Percentiles rank a stretch among this genome's conserved stretches.
Evolutionary conservation across 2,888 invertebrate genomes (phyloP).

Genomic region (Melangyna quadrimaculata): DNA sequence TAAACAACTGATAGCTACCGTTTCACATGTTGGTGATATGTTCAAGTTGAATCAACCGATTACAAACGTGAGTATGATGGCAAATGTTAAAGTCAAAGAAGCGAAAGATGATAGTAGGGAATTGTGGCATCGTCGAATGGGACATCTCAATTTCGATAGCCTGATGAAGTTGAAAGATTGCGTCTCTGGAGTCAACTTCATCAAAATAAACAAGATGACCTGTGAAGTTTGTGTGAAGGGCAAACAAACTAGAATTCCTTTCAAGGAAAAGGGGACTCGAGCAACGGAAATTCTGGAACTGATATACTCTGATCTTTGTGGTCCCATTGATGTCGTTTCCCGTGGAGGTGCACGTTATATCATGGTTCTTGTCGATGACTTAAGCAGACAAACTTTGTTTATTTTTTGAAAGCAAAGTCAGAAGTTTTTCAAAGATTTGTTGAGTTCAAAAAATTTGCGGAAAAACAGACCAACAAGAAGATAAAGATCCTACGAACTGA

Average conservation of each 20-base stretch:
- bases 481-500: not conserved
- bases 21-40: not conserved
- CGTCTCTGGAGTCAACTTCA: not conserved
- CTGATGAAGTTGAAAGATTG: not conserved
- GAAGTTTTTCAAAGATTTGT: constrained; percentile 8
- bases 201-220: not conserved
- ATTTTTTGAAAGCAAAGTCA: constrained; percentile 16
- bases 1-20: not conserved
- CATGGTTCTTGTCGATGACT: not conserved
- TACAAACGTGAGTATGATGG: not conserved
- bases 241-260: not conserved
- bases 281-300: not conserved
- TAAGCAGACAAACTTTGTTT: constrained; percentile 1
- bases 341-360: constrained; percentile 1
- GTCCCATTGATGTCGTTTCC: not conserved
- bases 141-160: not conserved
- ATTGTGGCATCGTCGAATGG: constrained; percentile 16
- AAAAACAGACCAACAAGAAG: not conserved
- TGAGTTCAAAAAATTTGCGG: constrained; percentile 2
- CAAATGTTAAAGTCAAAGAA: not conserved
- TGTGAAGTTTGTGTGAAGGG: not conserved
- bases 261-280: not conserved
- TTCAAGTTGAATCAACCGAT: constrained; percentile 3
- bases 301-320: not conserved
- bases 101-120: not conserved